phyloP scores from a whole-genome alignment of 2,888 invertebrate species.

The Napeogenes sylphis region DNA sequence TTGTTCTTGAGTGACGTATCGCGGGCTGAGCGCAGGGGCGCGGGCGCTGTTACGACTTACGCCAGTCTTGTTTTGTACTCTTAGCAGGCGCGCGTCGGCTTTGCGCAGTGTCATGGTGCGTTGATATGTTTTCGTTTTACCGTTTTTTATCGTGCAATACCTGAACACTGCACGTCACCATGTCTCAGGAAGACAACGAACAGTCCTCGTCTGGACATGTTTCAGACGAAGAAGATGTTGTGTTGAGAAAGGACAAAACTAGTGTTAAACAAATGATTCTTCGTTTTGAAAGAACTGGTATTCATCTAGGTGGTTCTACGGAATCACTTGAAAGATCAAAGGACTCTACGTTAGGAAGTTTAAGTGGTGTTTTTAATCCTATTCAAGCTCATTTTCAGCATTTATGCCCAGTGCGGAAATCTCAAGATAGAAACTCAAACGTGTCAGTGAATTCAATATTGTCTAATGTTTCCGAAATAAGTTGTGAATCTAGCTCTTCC shows the following conservation, averaged over 20 bases:
- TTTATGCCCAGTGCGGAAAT: conserved; percentile 56
- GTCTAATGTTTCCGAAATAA: conserved; percentile 68
- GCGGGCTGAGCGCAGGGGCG: conserved; percentile 34
- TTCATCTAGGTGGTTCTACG: conserved; percentile 52
- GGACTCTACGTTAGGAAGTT: conserved; percentile 56
- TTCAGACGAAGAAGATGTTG: conserved; percentile 61
- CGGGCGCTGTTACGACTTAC: conserved; percentile 50
- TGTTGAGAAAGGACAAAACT: conserved; percentile 57
- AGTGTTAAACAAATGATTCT: conserved; percentile 69
- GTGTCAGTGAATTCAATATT: conserved; percentile 73
- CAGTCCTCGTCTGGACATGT: conserved; percentile 49
- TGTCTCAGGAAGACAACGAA: conserved; percentile 67
- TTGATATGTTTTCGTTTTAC: conserved; percentile 62
- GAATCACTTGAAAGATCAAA: conserved; percentile 61
- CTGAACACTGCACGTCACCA: conserved; percentile 48
- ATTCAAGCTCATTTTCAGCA: conserved; percentile 62
- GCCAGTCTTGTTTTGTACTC: conserved; percentile 56
- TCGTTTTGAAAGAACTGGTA: conserved; percentile 62
- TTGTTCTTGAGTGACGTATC: conserved; percentile 31
- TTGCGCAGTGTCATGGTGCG: conserved; percentile 50
- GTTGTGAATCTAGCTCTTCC: conserved; percentile 71
- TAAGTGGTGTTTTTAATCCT: conserved; percentile 65
- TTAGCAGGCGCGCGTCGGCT: conserved; percentile 54
- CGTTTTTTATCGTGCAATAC: conserved; percentile 51
- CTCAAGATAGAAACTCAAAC: conserved; percentile 68